Evolutionary conservation across 1,140 invertebrate genomes (phyloP).

Genomic region (Panulirus ornatus): DNA sequence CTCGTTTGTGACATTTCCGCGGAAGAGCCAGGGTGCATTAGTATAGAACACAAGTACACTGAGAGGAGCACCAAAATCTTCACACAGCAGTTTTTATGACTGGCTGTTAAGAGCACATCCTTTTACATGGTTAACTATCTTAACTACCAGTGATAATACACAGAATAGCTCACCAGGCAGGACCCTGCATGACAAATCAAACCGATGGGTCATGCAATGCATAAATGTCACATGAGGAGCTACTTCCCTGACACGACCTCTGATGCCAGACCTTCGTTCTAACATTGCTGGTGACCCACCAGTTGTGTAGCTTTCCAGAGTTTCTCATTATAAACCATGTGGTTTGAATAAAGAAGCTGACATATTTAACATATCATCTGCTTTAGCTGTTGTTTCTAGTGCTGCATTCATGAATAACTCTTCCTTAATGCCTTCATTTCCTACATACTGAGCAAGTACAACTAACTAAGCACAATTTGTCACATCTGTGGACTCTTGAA

Average conservation of each 20-base stretch:
- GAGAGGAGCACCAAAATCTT: constrained; percentile 17
- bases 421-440: no score
- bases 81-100: constrained; percentile 21
- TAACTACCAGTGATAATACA: constrained; percentile 19
- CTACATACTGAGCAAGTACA: background rate
- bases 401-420: constrained; percentile 5
- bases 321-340: background rate
- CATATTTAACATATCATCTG: background rate
- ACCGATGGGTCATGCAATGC: constrained; percentile 39
- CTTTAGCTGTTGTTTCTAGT: constrained; percentile 9
- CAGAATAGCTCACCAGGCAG: constrained; percentile 39
- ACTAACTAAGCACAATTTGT: no score
- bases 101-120: constrained; percentile 28
- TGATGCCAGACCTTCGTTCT: background rate
- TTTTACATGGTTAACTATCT: constrained; percentile 25
- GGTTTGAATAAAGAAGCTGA: background rate
- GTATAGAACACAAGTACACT: constrained; percentile 10
- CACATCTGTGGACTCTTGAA: no score
- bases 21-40: constrained; percentile 29
- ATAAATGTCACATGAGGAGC: constrained; percentile 34
- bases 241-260: constrained; percentile 14
- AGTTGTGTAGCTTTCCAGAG: background rate
- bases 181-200: constrained; percentile 35
- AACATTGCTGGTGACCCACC: background rate
- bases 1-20: constrained; percentile 19